Conservation (phyloP, 2,113 vertebrate species). For the Holacanthus passer region DNA sequence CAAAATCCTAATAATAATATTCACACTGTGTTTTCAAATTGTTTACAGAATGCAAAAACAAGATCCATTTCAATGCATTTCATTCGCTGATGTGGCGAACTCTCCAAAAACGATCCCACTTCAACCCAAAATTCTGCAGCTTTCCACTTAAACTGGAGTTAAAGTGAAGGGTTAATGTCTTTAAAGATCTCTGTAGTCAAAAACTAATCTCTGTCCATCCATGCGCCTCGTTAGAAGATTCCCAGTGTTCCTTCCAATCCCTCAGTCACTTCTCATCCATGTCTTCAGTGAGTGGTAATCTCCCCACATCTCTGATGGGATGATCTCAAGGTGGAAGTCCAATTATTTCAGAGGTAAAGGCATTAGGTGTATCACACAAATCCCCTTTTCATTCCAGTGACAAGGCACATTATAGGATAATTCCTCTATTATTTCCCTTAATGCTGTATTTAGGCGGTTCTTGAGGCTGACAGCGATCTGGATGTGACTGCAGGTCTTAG, state of each 20-base stretch:
- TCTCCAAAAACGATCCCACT: background rate
- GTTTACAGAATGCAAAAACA: too few species aligned
- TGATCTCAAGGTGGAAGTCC: slow-evolving; percentile 62
- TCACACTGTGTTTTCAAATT: background rate
- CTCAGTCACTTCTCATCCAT: slow-evolving; percentile 33
- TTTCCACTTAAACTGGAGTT: background rate
- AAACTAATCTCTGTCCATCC: slow-evolving; percentile 37
- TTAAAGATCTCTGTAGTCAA: slow-evolving; percentile 4
- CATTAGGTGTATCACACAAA: slow-evolving; percentile 69
- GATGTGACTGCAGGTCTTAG: background rate
- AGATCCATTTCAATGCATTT: background rate
- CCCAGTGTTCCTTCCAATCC: slow-evolving; percentile 26
- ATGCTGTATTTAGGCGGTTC: slow-evolving; percentile 46
- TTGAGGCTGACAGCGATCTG: background rate
- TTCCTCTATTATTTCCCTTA: slow-evolving; percentile 41
- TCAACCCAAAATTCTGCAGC: background rate
- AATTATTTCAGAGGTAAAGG: slow-evolving; percentile 65
- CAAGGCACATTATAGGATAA: slow-evolving; percentile 56
- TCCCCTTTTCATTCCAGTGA: slow-evolving; percentile 50
- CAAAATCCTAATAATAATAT: too few species aligned
- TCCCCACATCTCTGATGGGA: slow-evolving; percentile 56
- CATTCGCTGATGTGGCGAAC: background rate
- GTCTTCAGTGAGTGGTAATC: slow-evolving; percentile 50
- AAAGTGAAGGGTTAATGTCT: background rate
- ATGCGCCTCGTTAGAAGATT: slow-evolving; percentile 25